These are phyloP conservation scores for Catocala nupta DNA, from an alignment of 2,888 invertebrate species.

Conservation along the genomic window DNA sequence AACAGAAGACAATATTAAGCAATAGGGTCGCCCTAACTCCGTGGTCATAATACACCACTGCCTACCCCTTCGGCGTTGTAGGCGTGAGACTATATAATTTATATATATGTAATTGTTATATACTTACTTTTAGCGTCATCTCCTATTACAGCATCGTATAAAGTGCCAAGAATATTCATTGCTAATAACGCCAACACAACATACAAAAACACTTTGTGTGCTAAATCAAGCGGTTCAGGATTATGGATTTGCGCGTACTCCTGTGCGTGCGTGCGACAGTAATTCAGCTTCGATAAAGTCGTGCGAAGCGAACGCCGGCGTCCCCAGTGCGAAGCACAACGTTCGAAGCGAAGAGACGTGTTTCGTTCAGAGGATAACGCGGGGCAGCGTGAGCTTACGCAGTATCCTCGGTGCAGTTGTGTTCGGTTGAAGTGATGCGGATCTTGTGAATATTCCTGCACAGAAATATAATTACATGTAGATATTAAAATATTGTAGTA, in stretches of 20 bases:
- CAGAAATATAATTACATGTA: not conserved
- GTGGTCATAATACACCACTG: no score
- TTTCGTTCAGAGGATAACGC: constrained; percentile 51
- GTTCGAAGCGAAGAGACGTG: constrained; percentile 64
- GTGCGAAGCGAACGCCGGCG: constrained; percentile 51
- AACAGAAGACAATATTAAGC: no score
- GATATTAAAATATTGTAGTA: not conserved
- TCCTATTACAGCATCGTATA: constrained; percentile 55
- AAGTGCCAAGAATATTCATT: constrained; percentile 62
- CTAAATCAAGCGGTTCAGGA: constrained; percentile 45
- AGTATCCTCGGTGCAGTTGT: constrained; percentile 73
- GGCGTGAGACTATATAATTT: not conserved
- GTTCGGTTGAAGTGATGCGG: constrained; percentile 69
- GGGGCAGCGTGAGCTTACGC: constrained; percentile 69
- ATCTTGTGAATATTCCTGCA: constrained; percentile 66
- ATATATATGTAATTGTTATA: not conserved
- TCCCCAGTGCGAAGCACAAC: constrained; percentile 61
- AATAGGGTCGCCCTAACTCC: no score
- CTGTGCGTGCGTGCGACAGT: constrained; percentile 63
- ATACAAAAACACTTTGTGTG: constrained; percentile 54
- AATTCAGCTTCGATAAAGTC: constrained; percentile 50
- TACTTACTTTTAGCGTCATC: constrained; percentile 61
- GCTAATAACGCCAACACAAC: constrained; percentile 50
- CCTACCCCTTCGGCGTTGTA: no score
- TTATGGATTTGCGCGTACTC: constrained; percentile 44